phyloP scores from a whole-genome alignment of 1,140 invertebrate species.

The Homarus americanus region DNA sequence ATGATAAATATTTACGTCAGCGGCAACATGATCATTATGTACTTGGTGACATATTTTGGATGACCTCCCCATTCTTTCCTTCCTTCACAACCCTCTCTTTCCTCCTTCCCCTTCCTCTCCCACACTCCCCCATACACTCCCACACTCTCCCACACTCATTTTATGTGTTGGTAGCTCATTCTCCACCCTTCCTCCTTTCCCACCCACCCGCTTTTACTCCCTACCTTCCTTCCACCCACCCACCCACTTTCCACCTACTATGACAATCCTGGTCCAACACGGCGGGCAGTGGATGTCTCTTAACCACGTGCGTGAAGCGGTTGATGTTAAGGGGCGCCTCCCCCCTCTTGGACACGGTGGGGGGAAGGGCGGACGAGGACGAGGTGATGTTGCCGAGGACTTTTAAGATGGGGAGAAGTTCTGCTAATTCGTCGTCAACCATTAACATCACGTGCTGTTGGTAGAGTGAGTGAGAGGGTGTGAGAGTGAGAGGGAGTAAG shows the following conservation, averaged over 20 bases:
- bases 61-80: neutral
- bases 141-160: neutral
- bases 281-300: slow-evolving; percentile 28
- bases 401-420: neutral
- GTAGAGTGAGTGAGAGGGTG: neutral
- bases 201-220: neutral
- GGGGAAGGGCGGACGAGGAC: neutral
- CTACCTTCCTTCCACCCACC: neutral
- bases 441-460: slow-evolving; percentile 49
- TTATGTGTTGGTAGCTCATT: neutral
- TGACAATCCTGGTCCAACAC: slow-evolving; percentile 44
- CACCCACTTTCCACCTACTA: neutral
- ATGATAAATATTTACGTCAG: too few species aligned
- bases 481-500: neutral
- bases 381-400: neutral
- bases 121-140: neutral
- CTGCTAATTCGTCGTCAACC: neutral
- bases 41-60: too few species aligned
- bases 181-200: neutral
- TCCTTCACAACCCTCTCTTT: neutral
- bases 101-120: neutral
- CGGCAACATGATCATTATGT: too few species aligned
- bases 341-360: neutral
- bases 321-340: neutral
- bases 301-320: slow-evolving; percentile 46